Conservation (phyloP, 2,113 vertebrate species). For the Strix uralensis region DNA sequence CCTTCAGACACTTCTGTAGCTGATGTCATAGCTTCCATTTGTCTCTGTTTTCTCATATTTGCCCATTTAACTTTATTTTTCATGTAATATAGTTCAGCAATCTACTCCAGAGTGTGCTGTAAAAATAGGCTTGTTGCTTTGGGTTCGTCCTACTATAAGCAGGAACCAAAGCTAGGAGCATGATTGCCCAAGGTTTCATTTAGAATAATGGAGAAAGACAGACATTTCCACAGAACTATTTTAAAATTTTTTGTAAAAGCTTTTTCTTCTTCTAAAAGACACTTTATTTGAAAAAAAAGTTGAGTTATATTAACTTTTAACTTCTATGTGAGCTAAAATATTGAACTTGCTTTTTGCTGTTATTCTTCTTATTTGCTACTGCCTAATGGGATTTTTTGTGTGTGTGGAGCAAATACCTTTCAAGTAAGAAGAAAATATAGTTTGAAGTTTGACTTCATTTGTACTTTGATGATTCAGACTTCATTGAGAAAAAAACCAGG, state of each 20-base stretch:
- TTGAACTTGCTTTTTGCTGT: not conserved
- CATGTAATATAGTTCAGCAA: not conserved
- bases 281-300: not conserved
- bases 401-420: not conserved
- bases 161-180: not conserved
- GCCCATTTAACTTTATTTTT: not conserved
- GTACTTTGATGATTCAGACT: not conserved
- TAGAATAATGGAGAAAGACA: not conserved
- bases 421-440: not conserved
- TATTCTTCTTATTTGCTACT: not conserved
- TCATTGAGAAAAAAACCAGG: not conserved
- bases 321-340: not conserved
- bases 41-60: not conserved
- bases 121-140: not conserved
- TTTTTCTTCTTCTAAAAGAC: not conserved
- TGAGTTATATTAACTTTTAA: not conserved
- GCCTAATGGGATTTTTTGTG: not conserved
- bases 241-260: not conserved
- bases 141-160: not conserved
- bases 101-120: not conserved
- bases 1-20: not conserved
- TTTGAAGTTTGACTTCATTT: constrained; percentile 5
- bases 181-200: not conserved
- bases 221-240: not conserved
- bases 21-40: not conserved